Evolutionary conservation across 92 coral and sea anemone species (phyloP), one percentile per base, ranked within the genome.

Genomic region (Desmophyllum pertusum): DNA sequence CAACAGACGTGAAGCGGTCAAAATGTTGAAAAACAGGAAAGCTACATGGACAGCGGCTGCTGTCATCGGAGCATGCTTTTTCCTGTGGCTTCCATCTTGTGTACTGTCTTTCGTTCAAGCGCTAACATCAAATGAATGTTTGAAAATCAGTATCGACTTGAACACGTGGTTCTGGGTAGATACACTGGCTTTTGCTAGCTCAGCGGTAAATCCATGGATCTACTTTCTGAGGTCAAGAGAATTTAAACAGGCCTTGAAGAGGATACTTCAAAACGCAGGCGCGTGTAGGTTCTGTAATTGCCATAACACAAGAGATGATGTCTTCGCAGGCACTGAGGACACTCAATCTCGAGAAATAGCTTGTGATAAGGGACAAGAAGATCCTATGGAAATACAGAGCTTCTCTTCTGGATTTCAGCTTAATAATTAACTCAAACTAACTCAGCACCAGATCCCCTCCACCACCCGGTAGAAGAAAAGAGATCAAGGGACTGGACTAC

Each of bases 161-260:
- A 80, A 42, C 25, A 88, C 68, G 15, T 92, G 95, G 95, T 86
- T 88, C 15, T 89, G 92, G 90, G 92, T 78, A 3, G 79, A 41
- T 36, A 43, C 80, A 17, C 46, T 92, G 35, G 85, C 92, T 31
- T 89, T 75, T 70, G 63, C 79, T 29, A 80, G 88, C 31, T 81
- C 93, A n/a, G 87, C 90, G 8, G 37, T 80, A 1, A 92, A 92
- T 46, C 93, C 95, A 0, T 92, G 95, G 95, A 88, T 91, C 13
- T 89, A 88, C 66, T 79, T 92, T 3, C 40, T 87, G 2, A 81
- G 95, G 43, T 66, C 80, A 21, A 73, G 80, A n/a, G 90, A 78
- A 63, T 91, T 91, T 74, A 83, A 83, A 52, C 82, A 61, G 19
- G 92, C 90, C 17, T 80, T 76, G 1, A 88, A 62, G 31, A 30